A percentile compares a stretch with the other conserved stretches of the same genome.
Conservation (phyloP, 2,797 vertebrate genomes). For the Enteromius argenteus region DNA sequence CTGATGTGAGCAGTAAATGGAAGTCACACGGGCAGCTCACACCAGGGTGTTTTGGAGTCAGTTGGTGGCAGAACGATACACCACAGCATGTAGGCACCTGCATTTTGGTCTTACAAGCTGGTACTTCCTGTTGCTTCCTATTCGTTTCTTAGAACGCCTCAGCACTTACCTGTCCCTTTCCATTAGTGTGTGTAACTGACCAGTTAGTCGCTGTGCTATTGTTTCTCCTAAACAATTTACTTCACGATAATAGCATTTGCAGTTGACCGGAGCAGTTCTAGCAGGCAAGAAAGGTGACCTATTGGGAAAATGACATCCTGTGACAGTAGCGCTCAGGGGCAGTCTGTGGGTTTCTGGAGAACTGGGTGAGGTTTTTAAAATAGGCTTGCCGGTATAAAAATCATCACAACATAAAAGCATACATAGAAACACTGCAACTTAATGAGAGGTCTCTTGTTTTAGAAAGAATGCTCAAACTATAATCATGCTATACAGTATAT, state of each 20-base stretch:
- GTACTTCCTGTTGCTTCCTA: neutral
- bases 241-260: slow-evolving; percentile 23
- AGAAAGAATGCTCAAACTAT: neutral
- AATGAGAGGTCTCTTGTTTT: neutral
- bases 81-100: slow-evolving; percentile 11
- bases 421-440: neutral
- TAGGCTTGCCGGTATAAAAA: neutral
- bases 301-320: slow-evolving; percentile 22
- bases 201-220: slow-evolving; percentile 13
- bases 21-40: slow-evolving; percentile 7
- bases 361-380: slow-evolving; percentile 8
- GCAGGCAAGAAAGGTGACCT: slow-evolving; percentile 23
- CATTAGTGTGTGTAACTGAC: slow-evolving; percentile 26
- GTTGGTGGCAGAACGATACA: slow-evolving; percentile 1
- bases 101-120: slow-evolving; percentile 8
- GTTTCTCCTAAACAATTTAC: slow-evolving; percentile 40
- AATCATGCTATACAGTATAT: neutral
- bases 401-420: neutral
- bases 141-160: neutral
- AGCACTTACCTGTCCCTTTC: slow-evolving; percentile 11
- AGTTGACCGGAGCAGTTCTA: slow-evolving; percentile 8
- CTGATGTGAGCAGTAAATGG: slow-evolving; percentile 12
- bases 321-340: neutral
- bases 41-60: slow-evolving; percentile 10
- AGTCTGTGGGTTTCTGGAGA: neutral